Base-by-base conservation (phyloP, 2,888 invertebrate genomes). In the Malacosoma neustria region DNA sequence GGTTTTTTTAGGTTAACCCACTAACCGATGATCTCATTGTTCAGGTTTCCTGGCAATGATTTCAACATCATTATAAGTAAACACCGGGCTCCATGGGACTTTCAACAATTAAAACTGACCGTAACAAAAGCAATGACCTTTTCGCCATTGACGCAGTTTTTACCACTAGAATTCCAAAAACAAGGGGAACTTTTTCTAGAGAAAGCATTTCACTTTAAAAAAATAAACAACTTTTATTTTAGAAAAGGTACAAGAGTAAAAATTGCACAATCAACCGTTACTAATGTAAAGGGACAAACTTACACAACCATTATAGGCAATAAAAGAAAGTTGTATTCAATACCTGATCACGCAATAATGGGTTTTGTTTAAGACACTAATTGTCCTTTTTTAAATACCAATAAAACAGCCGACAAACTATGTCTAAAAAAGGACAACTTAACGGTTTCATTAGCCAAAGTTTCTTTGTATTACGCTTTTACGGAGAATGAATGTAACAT, bases 181-280 rank as follows among this genome's bases (percentile, higher is more conserved):
- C n/a, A n/a, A 7, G 22, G 22, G 22, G 22, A 22, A 9, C 6
- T 22, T 22, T 22, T 15, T 22, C 9, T 22, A 22, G 9, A 22
- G 22, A 22, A 22, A 22, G 22, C 9, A 22, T 22, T 22, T 22
- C 22, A 22, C 22, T 2, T n/a, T n/a, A 22, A 5, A 22, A 4
- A 22, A 22, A 4, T 9, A 22, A 22, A 57, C 49, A 49, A 60
- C 77, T 81, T 79, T 82, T 75, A 73, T 72, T 73, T 75, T 73
- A 77, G 54, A 57, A 48, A 51, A 54, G 22, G 4, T 22, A 22
- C 22, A 22, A 57, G 56, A 57, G 43, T 51, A 57, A 61, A 65
- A 68, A 67, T 64, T 45, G 69, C 68, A 58, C 53, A 62, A 62
- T 43, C 49, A 41, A 42, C 39, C 42, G 22, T 22, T 22, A 22